Base-by-base conservation (phyloP, 2,888 invertebrate genomes). In the Sylvicola cinctus region DNA sequence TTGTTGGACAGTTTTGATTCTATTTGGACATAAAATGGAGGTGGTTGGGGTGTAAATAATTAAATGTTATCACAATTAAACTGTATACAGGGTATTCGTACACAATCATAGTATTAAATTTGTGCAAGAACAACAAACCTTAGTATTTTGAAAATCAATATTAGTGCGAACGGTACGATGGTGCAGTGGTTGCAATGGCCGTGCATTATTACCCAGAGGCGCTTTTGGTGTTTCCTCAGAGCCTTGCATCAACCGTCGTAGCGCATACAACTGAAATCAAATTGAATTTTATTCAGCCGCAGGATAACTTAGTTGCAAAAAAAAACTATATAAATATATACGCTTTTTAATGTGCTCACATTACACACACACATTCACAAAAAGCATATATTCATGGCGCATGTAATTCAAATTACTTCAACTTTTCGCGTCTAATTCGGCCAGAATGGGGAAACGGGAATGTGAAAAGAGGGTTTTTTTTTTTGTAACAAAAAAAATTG, bases 151-250 rank as follows among this genome's bases (percentile, higher is more conserved):
- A 63, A 93, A 91, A 65, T 95, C 90, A 58, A 96, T 95, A 60
- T 96, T 96, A 46, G 95, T 95, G 51, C 95, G 70, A 51, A 95
- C 77, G 37, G 91, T 85, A 52, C 95, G 72, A 54, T 90, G 84
- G 58, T 95, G 83, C 35, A 93, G 67, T 20, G 77, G 76, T 62
- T 90, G 88, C 36, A 84, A 68, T n/a, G 95, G 93, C 42, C 95
- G 68, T 41, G 84, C 85, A 62, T 95, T 93, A 67, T 88, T 88
- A 40, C 85, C 88, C 55, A 95, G 66, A 14, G 87, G 85, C 17
- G 87, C 87, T 58, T 88, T 88, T 16, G 87, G 87, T 33, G 76
- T 74, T 49, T 68, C 68, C 54, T 74, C 72, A 16, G 85, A 77
- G 35, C 90, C 90, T 59, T 88, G 88, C 80, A 83, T 84, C 58